These are phyloP conservation scores for Meandrusa payeni DNA, from an alignment of 2,888 invertebrate genomes.

Conservation along the genomic window DNA sequence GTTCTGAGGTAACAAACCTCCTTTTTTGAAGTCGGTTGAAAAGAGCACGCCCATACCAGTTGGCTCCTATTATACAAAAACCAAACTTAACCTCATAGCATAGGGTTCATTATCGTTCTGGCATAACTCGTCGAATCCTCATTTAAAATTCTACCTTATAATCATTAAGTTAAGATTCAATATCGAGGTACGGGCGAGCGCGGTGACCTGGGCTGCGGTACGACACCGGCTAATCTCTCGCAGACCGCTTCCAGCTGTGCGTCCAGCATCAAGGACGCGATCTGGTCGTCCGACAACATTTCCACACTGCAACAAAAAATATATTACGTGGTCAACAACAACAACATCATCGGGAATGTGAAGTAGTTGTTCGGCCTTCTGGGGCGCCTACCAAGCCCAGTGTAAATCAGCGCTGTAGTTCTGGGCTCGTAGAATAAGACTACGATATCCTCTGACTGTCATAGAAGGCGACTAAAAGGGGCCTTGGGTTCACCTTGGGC, in stretches of 20 bases:
- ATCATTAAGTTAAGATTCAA: conserved; percentile 28
- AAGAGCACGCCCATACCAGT: neutral
- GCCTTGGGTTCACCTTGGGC: too few relatives aligned
- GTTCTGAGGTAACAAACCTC: too few relatives aligned
- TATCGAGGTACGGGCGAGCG: conserved; percentile 42
- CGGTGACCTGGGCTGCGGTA: conserved; percentile 37
- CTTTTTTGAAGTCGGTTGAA: too few relatives aligned
- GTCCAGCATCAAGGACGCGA: conserved; percentile 87
- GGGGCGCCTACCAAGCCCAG: too few relatives aligned
- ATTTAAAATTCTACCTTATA: conserved; percentile 6
- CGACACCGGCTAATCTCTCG: conserved; percentile 82
- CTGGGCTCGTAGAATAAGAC: too few relatives aligned
- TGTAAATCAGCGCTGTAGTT: too few relatives aligned
- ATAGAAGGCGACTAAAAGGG: too few relatives aligned
- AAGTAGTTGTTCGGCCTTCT: too few relatives aligned
- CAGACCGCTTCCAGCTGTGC: conserved; percentile 85
- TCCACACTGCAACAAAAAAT: conserved; percentile 83
- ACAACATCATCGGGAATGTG: too few relatives aligned
- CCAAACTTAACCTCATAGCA: neutral
- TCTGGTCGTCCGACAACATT: conserved; percentile 89
- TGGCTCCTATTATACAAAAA: neutral
- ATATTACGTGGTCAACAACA: too few relatives aligned
- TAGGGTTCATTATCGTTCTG: conserved; percentile 1
- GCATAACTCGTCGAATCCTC: neutral
- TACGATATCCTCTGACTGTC: too few relatives aligned